phyloP scores from a whole-genome alignment of 1,140 invertebrate genomes.

The Brachionus koreanus region DNA sequence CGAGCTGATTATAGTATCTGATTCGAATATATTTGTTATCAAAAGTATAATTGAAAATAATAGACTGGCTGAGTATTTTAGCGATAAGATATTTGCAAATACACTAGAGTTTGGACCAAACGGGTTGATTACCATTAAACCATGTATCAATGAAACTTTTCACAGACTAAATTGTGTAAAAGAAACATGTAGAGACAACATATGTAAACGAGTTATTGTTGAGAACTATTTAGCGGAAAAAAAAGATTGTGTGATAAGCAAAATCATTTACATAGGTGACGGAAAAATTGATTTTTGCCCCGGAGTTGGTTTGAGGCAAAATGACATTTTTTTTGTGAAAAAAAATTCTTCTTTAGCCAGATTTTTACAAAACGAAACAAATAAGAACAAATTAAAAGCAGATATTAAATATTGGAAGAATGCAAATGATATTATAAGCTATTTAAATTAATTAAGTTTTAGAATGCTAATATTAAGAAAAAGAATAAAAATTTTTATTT shows the following conservation, averaged over 20 bases:
- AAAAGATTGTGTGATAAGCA: neutral
- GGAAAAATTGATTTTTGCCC: constrained; percentile 25
- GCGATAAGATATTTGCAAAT: neutral
- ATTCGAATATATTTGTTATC: constrained; percentile 18
- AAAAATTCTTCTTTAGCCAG: constrained; percentile 2
- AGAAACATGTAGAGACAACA: neutral
- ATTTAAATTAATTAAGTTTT: neutral
- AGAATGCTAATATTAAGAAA: neutral
- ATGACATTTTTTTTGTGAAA: constrained; percentile 31
- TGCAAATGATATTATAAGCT: neutral
- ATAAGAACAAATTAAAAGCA: neutral
- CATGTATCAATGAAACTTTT: neutral
- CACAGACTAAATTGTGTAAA: neutral
- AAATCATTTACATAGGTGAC: constrained; percentile 14
- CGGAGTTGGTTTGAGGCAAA: neutral
- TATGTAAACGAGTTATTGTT: neutral
- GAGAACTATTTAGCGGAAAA: neutral
- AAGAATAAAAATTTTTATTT: no score
- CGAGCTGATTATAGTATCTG: neutral
- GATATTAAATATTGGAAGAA: constrained; percentile 22
- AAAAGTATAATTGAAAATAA: neutral
- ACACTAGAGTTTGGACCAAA: neutral
- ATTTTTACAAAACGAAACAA: neutral
- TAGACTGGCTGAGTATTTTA: neutral
- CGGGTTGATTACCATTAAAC: neutral